These are phyloP conservation scores for Schizotus pectinicornis DNA, from an alignment of 2,888 invertebrate genomes.

Conservation along the genomic window DNA sequence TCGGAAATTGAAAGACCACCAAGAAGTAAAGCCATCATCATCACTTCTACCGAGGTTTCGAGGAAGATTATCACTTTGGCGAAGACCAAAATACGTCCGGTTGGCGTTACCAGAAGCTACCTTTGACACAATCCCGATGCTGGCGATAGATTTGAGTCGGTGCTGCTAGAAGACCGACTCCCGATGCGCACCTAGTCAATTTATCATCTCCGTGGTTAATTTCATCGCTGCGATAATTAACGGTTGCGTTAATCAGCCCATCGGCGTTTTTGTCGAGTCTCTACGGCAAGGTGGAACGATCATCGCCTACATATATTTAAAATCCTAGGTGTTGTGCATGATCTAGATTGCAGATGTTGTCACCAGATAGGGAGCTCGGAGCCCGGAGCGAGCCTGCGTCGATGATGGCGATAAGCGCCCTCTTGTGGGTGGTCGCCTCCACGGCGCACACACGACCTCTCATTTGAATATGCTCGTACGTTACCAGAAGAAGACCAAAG, in stretches of 20 bases:
- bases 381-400: constrained; percentile 47
- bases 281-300: constrained; percentile 17
- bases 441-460: constrained; percentile 52
- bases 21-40: no score
- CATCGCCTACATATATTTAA: constrained; percentile 49
- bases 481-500: constrained; percentile 40
- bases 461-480: constrained; percentile 58
- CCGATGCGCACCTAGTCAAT: no score
- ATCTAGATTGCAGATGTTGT: constrained; percentile 60
- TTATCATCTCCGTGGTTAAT: no score
- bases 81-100: no score
- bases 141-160: no score
- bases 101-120: no score
- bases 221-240: background rate
- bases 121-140: no score
- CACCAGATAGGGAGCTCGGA: constrained; percentile 55
- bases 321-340: constrained; percentile 57
- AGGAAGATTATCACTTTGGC: no score
- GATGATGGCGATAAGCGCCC: constrained; percentile 52
- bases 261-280: background rate
- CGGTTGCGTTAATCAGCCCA: constrained; percentile 11
- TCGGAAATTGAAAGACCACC: no score
- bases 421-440: constrained; percentile 55
- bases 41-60: no score
- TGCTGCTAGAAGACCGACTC: no score